Base-by-base conservation (phyloP, 2,888 invertebrate species). In the Aspidiotus rigidus region DNA sequence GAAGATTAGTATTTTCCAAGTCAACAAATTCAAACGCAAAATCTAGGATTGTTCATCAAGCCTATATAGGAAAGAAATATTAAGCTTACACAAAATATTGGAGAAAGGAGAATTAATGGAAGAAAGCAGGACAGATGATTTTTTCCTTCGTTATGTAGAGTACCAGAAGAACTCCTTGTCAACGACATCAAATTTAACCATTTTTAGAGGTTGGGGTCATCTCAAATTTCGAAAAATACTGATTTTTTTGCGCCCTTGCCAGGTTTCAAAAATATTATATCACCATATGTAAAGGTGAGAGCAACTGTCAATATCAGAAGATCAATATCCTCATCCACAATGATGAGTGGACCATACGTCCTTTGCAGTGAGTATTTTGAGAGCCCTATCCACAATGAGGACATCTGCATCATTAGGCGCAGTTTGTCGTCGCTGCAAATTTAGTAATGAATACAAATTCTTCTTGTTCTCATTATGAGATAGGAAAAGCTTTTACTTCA, bases 261-360 rank as follows among this genome's bases (percentile, higher is more conserved):
- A 44, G 49, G 49, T 44, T 44, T 44, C 49, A 44, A 44, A 11
- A 44, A 44, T 44, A 44, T 11, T 44, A 44, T 11, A 11, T 44
- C 11, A 44, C 11, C 49, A 44, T 44, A 8, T 44, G 49, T 44
- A 44, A 11, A 11, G 49, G 62, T 10, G 7, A 62, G 49, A 10
- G 63, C 63, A 9, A 62, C 44, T n/a, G 54, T 39, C 16, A 76
- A 72, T 17, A 75, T 74, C 15, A 76, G 69, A n/a, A 75, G 62
- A 73, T 76, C 76, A n/a, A 73, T 72, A 60, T 74, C 74, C 64
- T 74, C 49, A 44, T 11, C n/a, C n/a, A n/a, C n/a, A n/a, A n/a
- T n/a, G n/a, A n/a, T n/a, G n/a, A n/a, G n/a, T n/a, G n/a, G n/a
- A n/a, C n/a, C n/a, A n/a, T n/a, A n/a, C n/a, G n/a, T n/a, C n/a